phyloP scores from a whole-genome alignment of 1,140 invertebrate species.

The Tetragnatha versicolor region DNA sequence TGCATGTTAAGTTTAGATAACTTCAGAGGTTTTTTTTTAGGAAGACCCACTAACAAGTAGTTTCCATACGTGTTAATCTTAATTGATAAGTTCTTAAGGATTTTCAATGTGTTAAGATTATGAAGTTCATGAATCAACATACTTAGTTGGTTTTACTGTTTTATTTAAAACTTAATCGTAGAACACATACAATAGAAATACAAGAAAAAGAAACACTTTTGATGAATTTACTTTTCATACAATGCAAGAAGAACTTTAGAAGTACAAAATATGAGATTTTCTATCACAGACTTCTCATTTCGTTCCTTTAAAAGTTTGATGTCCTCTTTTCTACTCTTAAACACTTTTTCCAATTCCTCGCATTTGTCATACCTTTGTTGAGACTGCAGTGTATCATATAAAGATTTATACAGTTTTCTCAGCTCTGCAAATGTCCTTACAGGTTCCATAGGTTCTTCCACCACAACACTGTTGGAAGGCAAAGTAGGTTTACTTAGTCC shows the following conservation, averaged over 20 bases:
- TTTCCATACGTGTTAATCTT: background rate
- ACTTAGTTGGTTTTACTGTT: background rate
- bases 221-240: background rate
- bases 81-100: background rate
- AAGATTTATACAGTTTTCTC: background rate
- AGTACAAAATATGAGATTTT: constrained; percentile 1
- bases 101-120: background rate
- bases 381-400: background rate
- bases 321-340: background rate
- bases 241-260: constrained; percentile 3
- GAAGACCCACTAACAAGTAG: background rate
- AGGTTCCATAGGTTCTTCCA: background rate
- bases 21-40: too few species aligned
- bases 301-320: constrained; percentile 5
- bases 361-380: constrained; percentile 13
- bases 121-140: background rate
- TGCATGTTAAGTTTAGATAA: background rate
- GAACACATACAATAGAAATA: background rate
- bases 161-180: background rate
- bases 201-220: background rate
- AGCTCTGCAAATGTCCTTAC: background rate
- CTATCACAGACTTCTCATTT: background rate
- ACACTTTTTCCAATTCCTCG: constrained; percentile 3
- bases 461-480: background rate
- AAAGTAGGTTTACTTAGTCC: background rate